phyloP scores from a whole-genome alignment of 1,140 invertebrate species.

The Kradibia gibbosae region DNA sequence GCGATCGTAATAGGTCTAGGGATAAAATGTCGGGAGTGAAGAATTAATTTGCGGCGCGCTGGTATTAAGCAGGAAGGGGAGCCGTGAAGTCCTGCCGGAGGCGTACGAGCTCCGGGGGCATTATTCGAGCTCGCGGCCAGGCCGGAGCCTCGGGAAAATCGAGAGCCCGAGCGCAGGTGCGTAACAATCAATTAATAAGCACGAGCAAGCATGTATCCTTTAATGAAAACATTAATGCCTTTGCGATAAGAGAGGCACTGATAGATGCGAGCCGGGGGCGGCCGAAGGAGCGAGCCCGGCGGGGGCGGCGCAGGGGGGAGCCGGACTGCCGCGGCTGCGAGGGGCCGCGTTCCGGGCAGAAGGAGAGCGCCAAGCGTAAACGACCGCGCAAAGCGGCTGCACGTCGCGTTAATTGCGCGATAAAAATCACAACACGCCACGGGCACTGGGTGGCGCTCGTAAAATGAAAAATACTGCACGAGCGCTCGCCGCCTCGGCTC shows the following conservation, averaged over 20 bases:
- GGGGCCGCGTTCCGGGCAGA: not conserved
- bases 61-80: not conserved
- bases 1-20: not conserved
- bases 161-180: not conserved
- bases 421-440: slow-evolving; percentile 73
- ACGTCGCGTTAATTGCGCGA: slow-evolving; percentile 73
- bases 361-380: slow-evolving; percentile 58
- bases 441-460: slow-evolving; percentile 59
- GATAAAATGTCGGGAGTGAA: not conserved
- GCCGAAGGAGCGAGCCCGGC: not conserved
- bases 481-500: slow-evolving; percentile 39
- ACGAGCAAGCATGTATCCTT: slow-evolving; percentile 10
- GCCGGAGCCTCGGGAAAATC: not conserved
- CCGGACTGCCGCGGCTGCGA: not conserved
- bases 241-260: slow-evolving; percentile 40
- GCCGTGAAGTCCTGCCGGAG: not conserved
- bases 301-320: too few species aligned
- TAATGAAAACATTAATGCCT: slow-evolving; percentile 51
- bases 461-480: slow-evolving; percentile 69
- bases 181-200: slow-evolving; percentile 32
- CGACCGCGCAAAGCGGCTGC: slow-evolving; percentile 68
- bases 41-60: not conserved
- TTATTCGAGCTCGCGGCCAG: not conserved
- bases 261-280: slow-evolving; percentile 25
- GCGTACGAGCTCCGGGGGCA: not conserved